Conservation (phyloP, 2,797 vertebrate species). For the Tauraco hartlaubi region DNA sequence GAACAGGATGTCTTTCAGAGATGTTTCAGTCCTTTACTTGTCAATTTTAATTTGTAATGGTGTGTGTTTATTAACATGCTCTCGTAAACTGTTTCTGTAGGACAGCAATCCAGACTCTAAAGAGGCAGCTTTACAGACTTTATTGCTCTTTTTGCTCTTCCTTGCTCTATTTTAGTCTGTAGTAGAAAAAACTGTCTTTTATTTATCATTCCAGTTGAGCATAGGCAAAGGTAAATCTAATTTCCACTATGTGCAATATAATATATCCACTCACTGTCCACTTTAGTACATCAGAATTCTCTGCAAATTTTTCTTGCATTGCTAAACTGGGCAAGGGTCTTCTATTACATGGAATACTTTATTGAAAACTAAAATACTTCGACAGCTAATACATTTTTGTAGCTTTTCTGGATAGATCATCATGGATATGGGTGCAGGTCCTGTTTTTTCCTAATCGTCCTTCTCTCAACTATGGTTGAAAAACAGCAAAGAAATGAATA, state of each 20-base stretch:
- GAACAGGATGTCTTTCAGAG: not conserved
- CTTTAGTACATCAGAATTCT: not conserved
- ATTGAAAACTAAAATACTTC: not conserved
- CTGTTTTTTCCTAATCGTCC: not conserved
- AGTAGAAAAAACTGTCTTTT: not conserved
- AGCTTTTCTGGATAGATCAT: not conserved
- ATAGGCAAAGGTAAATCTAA: not conserved
- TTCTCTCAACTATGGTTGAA: not conserved
- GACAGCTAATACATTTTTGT: not conserved
- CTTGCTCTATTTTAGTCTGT: not conserved
- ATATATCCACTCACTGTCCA: not conserved
- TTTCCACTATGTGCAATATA: not conserved
- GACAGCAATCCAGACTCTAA: not conserved
- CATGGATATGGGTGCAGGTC: not conserved
- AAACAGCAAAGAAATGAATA: not conserved
- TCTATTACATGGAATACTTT: not conserved
- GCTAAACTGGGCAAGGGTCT: not conserved
- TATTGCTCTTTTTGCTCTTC: not conserved
- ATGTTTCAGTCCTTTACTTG: not conserved
- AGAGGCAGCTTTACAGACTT: not conserved
- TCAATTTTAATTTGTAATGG: not conserved
- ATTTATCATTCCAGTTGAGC: not conserved
- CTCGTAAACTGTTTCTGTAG: not conserved
- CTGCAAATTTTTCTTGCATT: not conserved
- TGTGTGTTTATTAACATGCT: not conserved